phyloP scores from a whole-genome alignment of 2,888 invertebrate genomes.

The Geophilus truncorum region DNA sequence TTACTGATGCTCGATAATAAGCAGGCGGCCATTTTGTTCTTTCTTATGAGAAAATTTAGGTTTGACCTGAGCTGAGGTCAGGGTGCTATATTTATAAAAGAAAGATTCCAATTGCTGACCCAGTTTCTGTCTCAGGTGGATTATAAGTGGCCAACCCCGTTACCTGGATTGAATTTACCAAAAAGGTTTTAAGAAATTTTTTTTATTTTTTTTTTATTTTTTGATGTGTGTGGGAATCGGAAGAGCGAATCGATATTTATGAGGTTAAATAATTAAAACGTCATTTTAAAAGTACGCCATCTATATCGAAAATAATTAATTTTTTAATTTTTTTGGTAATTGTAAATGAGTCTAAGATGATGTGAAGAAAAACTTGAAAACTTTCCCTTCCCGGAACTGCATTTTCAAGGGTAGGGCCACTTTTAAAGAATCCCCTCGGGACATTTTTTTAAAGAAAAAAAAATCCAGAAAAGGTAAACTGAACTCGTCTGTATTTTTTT shows the following conservation, averaged over 20 bases:
- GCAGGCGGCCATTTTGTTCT: background rate
- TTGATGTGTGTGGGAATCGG: too few species aligned
- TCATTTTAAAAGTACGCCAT: too few species aligned
- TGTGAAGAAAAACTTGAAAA: background rate
- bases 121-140: slow-evolving; percentile 17
- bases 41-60: background rate
- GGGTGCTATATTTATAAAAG: slow-evolving; percentile 25
- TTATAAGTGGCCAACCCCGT: background rate
- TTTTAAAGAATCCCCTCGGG: background rate
- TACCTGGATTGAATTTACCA: background rate
- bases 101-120: slow-evolving; percentile 27
- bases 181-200: background rate
- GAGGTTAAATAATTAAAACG: too few species aligned
- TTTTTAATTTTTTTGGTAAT: too few species aligned
- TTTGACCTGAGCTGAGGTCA: slow-evolving; percentile 3
- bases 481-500: too few species aligned
- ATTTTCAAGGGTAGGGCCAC: slow-evolving; percentile 2
- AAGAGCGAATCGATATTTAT: too few species aligned
- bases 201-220: too few species aligned
- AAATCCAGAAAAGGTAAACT: too few species aligned
- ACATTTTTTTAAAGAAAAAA: too few species aligned
- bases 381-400: slow-evolving; percentile 18
- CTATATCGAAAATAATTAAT: too few species aligned
- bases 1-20: background rate
- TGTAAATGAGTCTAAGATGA: too few species aligned